Conservation (phyloP, 2,797 vertebrate genomes). For the Spea hammondii region DNA sequence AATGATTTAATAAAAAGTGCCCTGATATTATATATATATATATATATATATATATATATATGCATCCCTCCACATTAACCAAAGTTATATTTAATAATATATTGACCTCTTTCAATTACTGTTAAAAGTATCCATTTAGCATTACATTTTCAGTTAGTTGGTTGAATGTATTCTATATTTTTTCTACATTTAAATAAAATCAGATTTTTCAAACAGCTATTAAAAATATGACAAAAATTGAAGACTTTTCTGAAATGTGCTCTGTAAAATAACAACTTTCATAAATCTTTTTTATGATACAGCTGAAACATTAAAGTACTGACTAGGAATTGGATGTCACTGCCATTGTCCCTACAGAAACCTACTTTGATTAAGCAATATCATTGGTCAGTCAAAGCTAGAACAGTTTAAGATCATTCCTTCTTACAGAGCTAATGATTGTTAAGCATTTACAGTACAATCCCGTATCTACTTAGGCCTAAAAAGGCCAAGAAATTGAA, state of each 20-base stretch:
- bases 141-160: too few species aligned
- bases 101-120: too few species aligned
- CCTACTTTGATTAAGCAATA: slow-evolving; percentile 31
- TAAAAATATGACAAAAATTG: neutral
- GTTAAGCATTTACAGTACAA: slow-evolving; percentile 26
- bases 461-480: slow-evolving; percentile 12
- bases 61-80: too few species aligned
- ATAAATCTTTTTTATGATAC: neutral
- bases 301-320: slow-evolving; percentile 1
- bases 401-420: slow-evolving; percentile 3
- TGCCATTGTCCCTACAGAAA: slow-evolving; percentile 11
- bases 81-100: too few species aligned
- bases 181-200: too few species aligned
- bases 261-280: neutral
- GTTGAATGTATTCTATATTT: too few species aligned
- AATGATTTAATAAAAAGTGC: too few species aligned
- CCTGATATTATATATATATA: too few species aligned
- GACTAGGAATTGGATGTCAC: slow-evolving; percentile 8
- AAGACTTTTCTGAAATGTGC: neutral
- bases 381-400: slow-evolving; percentile 12
- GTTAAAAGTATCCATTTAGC: too few species aligned
- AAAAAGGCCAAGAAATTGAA: slow-evolving; percentile 36
- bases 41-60: too few species aligned
- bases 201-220: neutral
- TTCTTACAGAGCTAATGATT: slow-evolving; percentile 31